phyloP scores from a whole-genome alignment of 2,888 invertebrate species.

The Microctonus brassicae region DNA sequence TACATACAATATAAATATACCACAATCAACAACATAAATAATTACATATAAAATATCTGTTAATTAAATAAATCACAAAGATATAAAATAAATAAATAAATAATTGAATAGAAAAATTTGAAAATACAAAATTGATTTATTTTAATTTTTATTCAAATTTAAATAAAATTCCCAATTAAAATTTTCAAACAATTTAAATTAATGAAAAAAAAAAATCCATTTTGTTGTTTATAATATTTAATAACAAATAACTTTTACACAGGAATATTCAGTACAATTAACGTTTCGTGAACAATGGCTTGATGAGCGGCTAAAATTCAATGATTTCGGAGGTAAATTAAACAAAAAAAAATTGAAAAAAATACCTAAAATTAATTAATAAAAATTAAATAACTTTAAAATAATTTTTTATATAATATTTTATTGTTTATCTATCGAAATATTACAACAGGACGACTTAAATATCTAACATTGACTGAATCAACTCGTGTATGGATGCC shows the following conservation, averaged over 20 bases:
- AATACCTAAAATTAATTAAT: no score
- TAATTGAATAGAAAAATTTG: no score
- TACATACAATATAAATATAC: neutral
- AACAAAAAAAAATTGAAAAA: neutral
- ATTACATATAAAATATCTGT: neutral
- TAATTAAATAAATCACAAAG: neutral
- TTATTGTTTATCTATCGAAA: no score
- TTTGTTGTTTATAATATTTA: neutral
- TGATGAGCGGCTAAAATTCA: constrained; percentile 91
- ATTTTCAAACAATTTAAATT: no score
- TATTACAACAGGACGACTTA: constrained; percentile 83
- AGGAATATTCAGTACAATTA: constrained; percentile 98
- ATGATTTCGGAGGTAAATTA: constrained; percentile 83
- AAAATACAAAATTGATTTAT: no score
- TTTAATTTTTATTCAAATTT: no score
- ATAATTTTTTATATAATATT: no score
- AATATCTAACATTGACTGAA: constrained; percentile 93
- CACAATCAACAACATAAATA: neutral
- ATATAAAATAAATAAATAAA: neutral
- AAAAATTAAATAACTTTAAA: constrained; percentile 8
- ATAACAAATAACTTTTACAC: constrained; percentile 68
- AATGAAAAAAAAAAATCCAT: neutral
- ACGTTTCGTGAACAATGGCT: constrained; percentile 98
- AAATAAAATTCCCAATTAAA: no score
- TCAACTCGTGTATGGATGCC: constrained; percentile 98